Evolutionary conservation across 2,113 vertebrate genomes (phyloP), one percentile per base, ranked within the genome.

Genomic region (Pitta sordida): DNA sequence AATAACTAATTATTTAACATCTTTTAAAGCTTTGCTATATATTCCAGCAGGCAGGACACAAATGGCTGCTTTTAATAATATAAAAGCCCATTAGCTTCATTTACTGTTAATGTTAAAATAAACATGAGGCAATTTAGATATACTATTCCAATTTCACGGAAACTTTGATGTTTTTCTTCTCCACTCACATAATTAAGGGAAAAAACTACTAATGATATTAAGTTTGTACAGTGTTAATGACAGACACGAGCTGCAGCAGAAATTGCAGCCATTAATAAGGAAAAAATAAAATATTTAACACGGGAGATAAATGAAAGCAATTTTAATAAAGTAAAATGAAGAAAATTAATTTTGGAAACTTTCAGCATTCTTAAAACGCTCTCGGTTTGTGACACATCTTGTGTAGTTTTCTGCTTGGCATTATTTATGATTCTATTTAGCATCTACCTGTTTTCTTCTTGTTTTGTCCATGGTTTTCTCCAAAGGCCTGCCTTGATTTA

Each of bases 91-190:
- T 98, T 98, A 98, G 97, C 98, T 98, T 98, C 98, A 98, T 98
- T 98, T 98, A 98, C 98, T 98, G 98, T 98, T 98, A 98, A 98
- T 98, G 98, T 98, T 98, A 98, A 98, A 98, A 98, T 98, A 98
- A 98, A 98, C 98, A 98, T 98, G 98, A 98, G 98, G 97, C 98
- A 97, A 98, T 98, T 98, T 98, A 98, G 97, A 98, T 97, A 98
- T 98, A 98, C 97, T 98, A 97, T 98, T 98, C 98, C 98, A 98
- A 98, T 98, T 98, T 98, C 98, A 98, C 94, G 97, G 98, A 98
- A 98, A 98, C 98, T 98, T 98, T 98, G 98, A 98, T 98, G 98
- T 98, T 98, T 98, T 98, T 98, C 98, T 98, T 98, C 97, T 97
- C 97, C 95, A 97, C 98, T 98, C 98, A 98, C 98, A 98, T 98